Evolutionary conservation across 2,113 vertebrate genomes (phyloP), one percentile per base, ranked within the genome.

Genomic region (Neolamprologus falcicula): DNA sequence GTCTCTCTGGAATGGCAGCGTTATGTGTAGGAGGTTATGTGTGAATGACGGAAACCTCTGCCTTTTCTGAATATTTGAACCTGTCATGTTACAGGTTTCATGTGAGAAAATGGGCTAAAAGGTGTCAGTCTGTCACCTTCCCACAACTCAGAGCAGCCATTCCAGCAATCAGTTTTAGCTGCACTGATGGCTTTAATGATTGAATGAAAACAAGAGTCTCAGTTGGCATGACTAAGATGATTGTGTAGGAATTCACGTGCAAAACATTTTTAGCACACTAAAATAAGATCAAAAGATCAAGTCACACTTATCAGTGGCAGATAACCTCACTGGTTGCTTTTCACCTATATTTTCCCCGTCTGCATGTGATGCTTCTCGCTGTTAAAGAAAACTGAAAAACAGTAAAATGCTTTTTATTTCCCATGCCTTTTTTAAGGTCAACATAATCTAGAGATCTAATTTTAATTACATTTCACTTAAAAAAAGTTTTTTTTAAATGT

Each of bases 71-170:
- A 37, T 73, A 42, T 59, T n/a, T 71, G 21, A 88, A 83, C 78
- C 54, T 93, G 89, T 50, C 35, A 84, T 84, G 66, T 91, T 82
- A 13, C 89, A 82, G 80, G 53, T 89, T 90, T 80, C 13, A 54
- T 87, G 78, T 86, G 82, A 80, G 33, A 83, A 63, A 59, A 19
- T 63, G 28, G 42, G n/a, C 21, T 19, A 71, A 86, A 76, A 59
- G 61, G 59, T 54, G 71, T 82, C 66, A 7, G 19, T 87, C 24
- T 63, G 61, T 84, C 89, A 86, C 47, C 83, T 83, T 81, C 73
- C 80, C 31, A 80, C 83, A 35, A 19, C 28, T 80, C 14, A 16
- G 42, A 47, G 59, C 78, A 59, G 7, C 26, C 55, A 33, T 4
- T 55, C 26, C 54, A 68, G 66, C 57, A 31, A 35, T 45, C 17